Base-by-base conservation (phyloP, 2,888 invertebrate genomes). In the Cacoxenus indagator region DNA sequence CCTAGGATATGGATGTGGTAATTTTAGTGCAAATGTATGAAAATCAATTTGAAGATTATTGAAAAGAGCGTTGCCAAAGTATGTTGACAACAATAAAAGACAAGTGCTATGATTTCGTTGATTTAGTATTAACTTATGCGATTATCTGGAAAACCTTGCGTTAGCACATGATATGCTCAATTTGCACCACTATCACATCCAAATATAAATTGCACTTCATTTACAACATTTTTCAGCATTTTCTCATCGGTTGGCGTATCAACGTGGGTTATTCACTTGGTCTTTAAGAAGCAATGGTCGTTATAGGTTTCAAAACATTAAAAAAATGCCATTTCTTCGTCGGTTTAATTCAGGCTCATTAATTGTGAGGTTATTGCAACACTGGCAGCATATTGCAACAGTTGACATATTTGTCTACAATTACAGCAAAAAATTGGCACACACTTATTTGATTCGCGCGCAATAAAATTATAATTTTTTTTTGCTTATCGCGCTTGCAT, bases 131-230 rank as follows among this genome's bases (percentile, higher is more conserved):
- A n/a, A n/a, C n/a, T n/a, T n/a, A n/a, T n/a, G n/a, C n/a, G n/a
- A n/a, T n/a, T n/a, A n/a, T n/a, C n/a, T n/a, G n/a, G n/a, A n/a
- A n/a, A n/a, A n/a, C n/a, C n/a, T n/a, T n/a, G n/a, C n/a, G n/a
- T n/a, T n/a, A n/a, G n/a, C n/a, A n/a, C n/a, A n/a, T n/a, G n/a
- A n/a, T n/a, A n/a, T n/a, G n/a, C n/a, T n/a, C n/a, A n/a, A n/a
- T n/a, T n/a, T n/a, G n/a, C n/a, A n/a, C n/a, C n/a, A n/a, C 45
- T 37, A 31, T 26, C 5, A 54, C n/a, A 27, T 11, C 31, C 31
- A 29, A 5, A 5, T 9, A 64, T 59, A 43, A 9, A 51, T 73
- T 75, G 78, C 83, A 62, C 65, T 81, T 74, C 67, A 66, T 74
- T 78, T 69, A 55, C 65, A 46, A 45, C 29, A 55, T 5, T 24